Base-by-base conservation (phyloP, 2,888 invertebrate genomes). In the Melanchra persicariae region DNA sequence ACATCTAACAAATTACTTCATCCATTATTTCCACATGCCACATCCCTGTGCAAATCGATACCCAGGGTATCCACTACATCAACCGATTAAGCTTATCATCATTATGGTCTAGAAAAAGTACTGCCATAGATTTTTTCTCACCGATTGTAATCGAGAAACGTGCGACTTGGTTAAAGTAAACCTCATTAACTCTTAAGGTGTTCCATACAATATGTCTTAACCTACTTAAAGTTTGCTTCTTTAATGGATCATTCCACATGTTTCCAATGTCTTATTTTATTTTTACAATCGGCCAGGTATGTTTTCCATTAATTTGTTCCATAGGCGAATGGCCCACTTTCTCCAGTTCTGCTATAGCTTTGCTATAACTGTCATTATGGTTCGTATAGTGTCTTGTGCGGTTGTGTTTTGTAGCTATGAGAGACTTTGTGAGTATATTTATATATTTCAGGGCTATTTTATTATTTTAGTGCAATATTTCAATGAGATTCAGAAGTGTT, bases 251-350 rank as follows among this genome's bases (percentile, higher is more conserved):
- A 59, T 12, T 74, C 71, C 71, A 70, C 45, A 73, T 65, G 73
- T 70, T 82, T 78, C 82, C 47, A 72, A 52, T 62, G 70, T 57
- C n/a, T 75, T 75, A 49, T 78, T 66, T 69, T 76, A 67, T 78
- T 80, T 81, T 84, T 58, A 61, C 69, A 70, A 77, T 70, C 64
- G 58, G 37, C 47, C 30, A 49, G 77, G 37, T 49, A 62, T 79
- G 84, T 85, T 83, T 79, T 61, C 71, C 62, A 73, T 85, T 73
- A 82, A 86, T 86, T 87, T 79, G 88, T 84, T 85, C 87, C 67
- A 77, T 79, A 77, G 79, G 61, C 60, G 26, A 70, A 62, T 87
- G 93, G 63, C 90, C 91, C 82, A 92, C 93, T 93, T 93, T 93
- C 93, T 90, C 93, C 87, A 70, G 45, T 34, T 49, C 54, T 59